phyloP scores from a whole-genome alignment of 2,797 vertebrate genomes.

The Microctenopoma stevenorrisi region DNA sequence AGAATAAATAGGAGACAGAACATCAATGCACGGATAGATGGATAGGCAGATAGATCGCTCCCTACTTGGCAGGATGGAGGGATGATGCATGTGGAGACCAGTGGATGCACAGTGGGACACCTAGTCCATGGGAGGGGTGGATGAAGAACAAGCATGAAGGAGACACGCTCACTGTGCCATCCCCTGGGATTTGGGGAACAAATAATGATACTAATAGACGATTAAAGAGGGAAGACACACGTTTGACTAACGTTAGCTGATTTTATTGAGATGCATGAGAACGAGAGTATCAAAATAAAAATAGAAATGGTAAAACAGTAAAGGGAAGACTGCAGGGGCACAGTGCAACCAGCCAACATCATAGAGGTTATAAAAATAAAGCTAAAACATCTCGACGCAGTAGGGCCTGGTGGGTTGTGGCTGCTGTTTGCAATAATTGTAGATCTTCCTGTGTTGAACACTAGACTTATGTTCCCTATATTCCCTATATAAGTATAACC shows the following conservation, averaged over 20 bases:
- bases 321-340: conserved; percentile 7
- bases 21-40: background rate
- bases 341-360: conserved; percentile 13
- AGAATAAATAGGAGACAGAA: conserved; percentile 5
- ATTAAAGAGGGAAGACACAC: background rate
- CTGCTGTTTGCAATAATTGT: too few relatives aligned
- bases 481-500: too few relatives aligned
- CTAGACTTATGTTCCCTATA: too few relatives aligned
- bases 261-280: background rate
- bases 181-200: background rate
- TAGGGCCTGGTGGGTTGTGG: background rate
- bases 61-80: conserved; percentile 5
- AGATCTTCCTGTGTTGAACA: background rate
- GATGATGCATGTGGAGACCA: conserved; percentile 10
- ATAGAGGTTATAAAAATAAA: conserved; percentile 5
- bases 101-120: conserved; percentile 14
- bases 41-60: background rate
- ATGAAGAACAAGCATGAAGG: conserved; percentile 12
- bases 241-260: conserved; percentile 4
- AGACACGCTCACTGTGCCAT: conserved; percentile 2
- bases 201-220: conserved; percentile 1
- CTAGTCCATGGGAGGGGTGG: background rate
- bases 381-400: background rate
- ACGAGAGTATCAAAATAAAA: background rate
- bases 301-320: background rate